These are phyloP conservation scores for Phrynosoma platyrhinos DNA, from an alignment of 2,113 vertebrate genomes.

Conservation along the genomic window DNA sequence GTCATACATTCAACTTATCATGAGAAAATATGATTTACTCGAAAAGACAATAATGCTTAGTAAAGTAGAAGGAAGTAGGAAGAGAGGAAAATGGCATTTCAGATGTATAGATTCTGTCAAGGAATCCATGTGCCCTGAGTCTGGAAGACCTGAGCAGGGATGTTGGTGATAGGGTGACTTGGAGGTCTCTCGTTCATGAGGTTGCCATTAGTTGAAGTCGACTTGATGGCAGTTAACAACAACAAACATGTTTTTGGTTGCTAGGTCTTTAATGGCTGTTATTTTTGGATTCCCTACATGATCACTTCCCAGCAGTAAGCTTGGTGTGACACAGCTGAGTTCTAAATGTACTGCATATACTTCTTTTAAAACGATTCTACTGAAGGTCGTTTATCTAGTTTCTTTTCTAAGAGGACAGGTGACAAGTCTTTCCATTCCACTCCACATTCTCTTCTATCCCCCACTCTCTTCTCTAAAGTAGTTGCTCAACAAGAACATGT, in stretches of 20 bases:
- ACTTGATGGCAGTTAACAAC: too few relatives aligned
- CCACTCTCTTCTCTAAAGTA: background rate
- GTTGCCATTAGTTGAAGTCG: too few relatives aligned
- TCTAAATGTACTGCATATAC: slow-evolving; percentile 57
- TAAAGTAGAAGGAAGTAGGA: too few relatives aligned
- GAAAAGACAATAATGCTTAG: too few relatives aligned
- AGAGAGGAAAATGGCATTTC: too few relatives aligned
- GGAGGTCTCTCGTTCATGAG: too few relatives aligned
- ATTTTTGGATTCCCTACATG: slow-evolving; percentile 78
- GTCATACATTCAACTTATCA: too few relatives aligned
- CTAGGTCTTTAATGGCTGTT: slow-evolving; percentile 77
- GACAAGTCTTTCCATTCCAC: slow-evolving; percentile 41
- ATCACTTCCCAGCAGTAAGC: slow-evolving; percentile 70
- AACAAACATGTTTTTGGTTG: slow-evolving; percentile 79
- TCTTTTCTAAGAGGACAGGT: slow-evolving; percentile 60
- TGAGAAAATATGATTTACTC: too few relatives aligned
- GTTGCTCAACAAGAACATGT: slow-evolving; percentile 32
- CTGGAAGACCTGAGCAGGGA: too few relatives aligned
- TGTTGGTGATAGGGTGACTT: too few relatives aligned
- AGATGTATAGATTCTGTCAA: too few relatives aligned
- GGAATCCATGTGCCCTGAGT: too few relatives aligned
- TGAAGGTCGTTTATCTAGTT: slow-evolving; percentile 48
- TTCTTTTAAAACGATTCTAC: slow-evolving; percentile 48
- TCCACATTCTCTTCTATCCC: background rate
- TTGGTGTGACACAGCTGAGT: slow-evolving; percentile 75